Conservation (phyloP, 1,140 invertebrate genomes). For the Ceratina australensis region DNA sequence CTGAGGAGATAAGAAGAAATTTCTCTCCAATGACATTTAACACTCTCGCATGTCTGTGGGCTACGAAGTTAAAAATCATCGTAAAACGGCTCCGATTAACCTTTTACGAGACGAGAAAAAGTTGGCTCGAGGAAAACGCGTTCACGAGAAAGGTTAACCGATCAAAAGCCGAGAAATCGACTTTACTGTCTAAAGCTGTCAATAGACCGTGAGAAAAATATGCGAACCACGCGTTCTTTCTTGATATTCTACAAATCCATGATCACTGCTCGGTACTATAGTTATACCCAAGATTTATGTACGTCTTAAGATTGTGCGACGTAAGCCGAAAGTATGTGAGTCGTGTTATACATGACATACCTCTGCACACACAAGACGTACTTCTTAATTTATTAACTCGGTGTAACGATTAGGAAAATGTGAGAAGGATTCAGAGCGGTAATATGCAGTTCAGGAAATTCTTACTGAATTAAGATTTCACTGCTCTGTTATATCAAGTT, state of each 20-base stretch:
- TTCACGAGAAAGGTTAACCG: slow-evolving; percentile 30
- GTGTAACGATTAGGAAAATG: no score
- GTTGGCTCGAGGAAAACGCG: slow-evolving; percentile 3
- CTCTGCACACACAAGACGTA: no score
- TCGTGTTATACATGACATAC: no score
- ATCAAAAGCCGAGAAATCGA: slow-evolving; percentile 26
- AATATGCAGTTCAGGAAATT: not conserved
- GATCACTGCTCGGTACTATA: not conserved
- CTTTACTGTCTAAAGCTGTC: not conserved
- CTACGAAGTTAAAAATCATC: slow-evolving; percentile 30
- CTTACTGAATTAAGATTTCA: slow-evolving; percentile 5
- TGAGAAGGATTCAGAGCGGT: no score
- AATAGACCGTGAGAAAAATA: slow-evolving; percentile 24
- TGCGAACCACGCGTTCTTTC: slow-evolving; percentile 11
- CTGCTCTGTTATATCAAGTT: not conserved
- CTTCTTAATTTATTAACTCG: no score
- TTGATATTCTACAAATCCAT: slow-evolving; percentile 6
- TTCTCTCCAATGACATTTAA: no score
- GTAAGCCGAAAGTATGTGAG: no score
- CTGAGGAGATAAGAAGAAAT: no score
- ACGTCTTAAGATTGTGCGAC: no score
- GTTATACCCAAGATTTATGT: no score
- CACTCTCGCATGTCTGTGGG: not conserved
- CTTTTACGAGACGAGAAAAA: slow-evolving; percentile 32
- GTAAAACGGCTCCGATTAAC: slow-evolving; percentile 33